These are phyloP conservation scores for Camponotus fellah DNA, from an alignment of 2,888 invertebrate species.

Conservation along the genomic window DNA sequence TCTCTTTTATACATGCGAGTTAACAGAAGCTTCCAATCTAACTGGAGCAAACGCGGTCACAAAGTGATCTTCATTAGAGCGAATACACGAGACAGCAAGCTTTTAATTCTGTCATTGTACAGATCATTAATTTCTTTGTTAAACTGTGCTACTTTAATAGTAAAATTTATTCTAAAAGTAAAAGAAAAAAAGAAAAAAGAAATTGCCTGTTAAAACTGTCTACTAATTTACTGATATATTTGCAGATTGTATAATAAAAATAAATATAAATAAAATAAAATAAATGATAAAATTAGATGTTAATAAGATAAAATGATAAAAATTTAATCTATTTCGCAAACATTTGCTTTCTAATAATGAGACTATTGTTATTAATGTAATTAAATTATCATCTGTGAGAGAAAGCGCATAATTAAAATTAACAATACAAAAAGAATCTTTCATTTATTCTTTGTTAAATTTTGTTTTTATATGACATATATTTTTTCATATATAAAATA, in stretches of 20 bases:
- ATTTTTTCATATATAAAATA: not conserved
- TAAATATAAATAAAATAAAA: not conserved
- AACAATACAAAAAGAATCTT: not conserved
- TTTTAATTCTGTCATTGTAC: slow-evolving; percentile 1
- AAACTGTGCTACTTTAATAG: not conserved
- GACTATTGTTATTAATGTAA: not conserved
- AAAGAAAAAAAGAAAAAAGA: not conserved
- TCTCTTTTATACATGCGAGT: slow-evolving; percentile 15
- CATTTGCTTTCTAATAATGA: not conserved
- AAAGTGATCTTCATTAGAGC: slow-evolving; percentile 30
- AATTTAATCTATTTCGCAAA: not conserved
- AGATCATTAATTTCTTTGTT: not conserved
- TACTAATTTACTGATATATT: not conserved
- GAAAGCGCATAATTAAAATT: not conserved
- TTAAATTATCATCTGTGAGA: not conserved
- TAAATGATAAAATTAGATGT: not conserved
- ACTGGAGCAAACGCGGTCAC: not conserved
- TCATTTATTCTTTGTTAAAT: too few relatives aligned
- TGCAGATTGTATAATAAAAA: not conserved
- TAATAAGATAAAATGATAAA: not conserved
- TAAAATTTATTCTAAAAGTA: not conserved
- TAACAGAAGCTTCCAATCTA: slow-evolving; percentile 26
- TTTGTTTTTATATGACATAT: not conserved
- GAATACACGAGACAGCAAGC: slow-evolving; percentile 15
- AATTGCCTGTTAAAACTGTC: not conserved